Conservation (phyloP, 2,113 vertebrate genomes). For the Noturus placidus region DNA sequence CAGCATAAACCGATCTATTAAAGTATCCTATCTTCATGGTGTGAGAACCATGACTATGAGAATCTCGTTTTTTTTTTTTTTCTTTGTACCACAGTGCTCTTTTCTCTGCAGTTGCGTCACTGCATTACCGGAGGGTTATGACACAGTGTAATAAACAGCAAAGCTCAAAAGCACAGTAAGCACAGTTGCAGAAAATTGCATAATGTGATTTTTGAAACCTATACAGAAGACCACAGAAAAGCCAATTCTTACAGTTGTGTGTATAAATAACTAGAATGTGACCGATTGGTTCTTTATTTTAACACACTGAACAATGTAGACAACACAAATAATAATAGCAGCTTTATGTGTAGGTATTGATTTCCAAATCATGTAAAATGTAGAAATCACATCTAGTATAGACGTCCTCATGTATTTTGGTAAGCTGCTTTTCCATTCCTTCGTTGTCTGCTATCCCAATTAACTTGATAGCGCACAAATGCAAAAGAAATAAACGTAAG, state of each 20-base stretch:
- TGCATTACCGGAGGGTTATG: constrained; percentile 14
- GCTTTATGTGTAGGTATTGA: neutral
- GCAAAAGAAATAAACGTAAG: too few species aligned
- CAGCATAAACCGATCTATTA: constrained; percentile 38
- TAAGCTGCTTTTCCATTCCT: too few species aligned
- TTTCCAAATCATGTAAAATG: neutral
- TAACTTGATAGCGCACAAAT: too few species aligned
- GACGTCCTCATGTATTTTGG: neutral
- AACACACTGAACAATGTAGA: neutral
- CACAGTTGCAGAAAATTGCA: neutral
- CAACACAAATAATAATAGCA: neutral
- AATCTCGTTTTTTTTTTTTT: constrained; percentile 10
- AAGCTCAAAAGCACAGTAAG: neutral
- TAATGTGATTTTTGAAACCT: neutral
- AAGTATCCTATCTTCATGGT: constrained; percentile 12
- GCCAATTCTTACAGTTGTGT: neutral
- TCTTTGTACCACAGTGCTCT: neutral
- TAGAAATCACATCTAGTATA: neutral
- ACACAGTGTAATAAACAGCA: constrained; percentile 35
- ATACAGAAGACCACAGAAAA: neutral
- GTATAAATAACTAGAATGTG: neutral
- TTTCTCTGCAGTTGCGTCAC: constrained; percentile 9
- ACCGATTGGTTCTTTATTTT: neutral
- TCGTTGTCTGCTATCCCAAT: too few species aligned
- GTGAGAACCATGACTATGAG: neutral